Percentiles rank a stretch among this genome's conserved stretches.
These are phyloP conservation scores for Tadarida brasiliensis DNA, from an alignment of 2,797 vertebrate genomes.

Conservation along the genomic window DNA sequence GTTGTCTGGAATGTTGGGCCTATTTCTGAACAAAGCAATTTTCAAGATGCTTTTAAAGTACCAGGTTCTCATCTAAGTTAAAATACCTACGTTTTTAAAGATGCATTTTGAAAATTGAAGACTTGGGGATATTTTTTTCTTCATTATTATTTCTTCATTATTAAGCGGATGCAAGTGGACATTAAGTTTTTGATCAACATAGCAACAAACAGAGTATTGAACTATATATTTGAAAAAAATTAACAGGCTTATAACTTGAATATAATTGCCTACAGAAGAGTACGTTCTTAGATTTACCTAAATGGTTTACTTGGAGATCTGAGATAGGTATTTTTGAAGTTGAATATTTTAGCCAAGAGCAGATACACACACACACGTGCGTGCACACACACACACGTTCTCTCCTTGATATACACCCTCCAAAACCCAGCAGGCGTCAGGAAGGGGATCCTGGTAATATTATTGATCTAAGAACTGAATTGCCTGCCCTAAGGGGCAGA, in stretches of 20 bases:
- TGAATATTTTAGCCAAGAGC: not conserved
- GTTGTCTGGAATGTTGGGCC: not conserved
- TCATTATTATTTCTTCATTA: constrained; percentile 9
- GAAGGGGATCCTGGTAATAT: not conserved
- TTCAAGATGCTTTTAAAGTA: not conserved
- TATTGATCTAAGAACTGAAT: not conserved
- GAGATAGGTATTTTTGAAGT: not conserved
- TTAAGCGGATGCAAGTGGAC: not conserved
- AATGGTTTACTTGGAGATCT: not conserved
- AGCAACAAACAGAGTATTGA: not conserved
- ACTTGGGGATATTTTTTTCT: not conserved
- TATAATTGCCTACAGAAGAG: not conserved
- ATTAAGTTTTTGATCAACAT: constrained; percentile 12
- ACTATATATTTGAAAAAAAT: not conserved
- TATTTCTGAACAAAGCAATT: not conserved
- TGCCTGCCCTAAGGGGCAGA: not conserved
- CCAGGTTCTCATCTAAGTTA: not conserved
- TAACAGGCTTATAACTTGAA: not conserved
- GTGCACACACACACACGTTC: not conserved
- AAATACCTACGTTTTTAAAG: not conserved
- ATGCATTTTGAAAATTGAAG: not conserved
- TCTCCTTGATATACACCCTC: not conserved
- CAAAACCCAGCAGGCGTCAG: not conserved
- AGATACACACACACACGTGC: not conserved
- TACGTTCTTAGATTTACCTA: not conserved